Base-by-base conservation (phyloP, 2,113 vertebrate genomes). In the Murina feae region DNA sequence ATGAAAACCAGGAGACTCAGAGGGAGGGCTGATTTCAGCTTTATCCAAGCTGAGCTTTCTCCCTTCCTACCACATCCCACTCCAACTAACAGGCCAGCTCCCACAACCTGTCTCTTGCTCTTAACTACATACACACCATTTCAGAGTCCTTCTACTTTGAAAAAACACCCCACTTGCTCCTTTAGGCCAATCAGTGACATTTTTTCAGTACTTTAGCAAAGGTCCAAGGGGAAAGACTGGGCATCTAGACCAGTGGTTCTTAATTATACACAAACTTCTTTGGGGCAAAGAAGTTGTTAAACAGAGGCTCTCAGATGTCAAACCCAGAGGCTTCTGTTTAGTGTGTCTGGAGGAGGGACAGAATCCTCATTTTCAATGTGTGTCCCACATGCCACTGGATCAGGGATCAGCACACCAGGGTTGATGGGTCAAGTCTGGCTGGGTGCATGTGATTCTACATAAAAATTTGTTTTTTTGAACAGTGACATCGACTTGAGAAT, bases 1-100 rank as follows among this genome's bases (percentile, higher is more conserved):
- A 97, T 96, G 95, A 94, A 97, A 97, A 93, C 49, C 32, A 23
- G 84, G 88, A 63, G 90, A 88, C 81, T 93, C 47, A 32, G 35
- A 85, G 85, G 85, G 92, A 95, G 90, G 92, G 93, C 55, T 84
- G 84, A 69, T 95, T 14, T n/a, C 76, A 74, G 93, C 68, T 74
- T 92, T 83, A 51, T 94, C 87, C 79, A 58, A 72, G 85, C 28
- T 37, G 87, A 88, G 78, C 65, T 72, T 92, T 86, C 74, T 58
- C 35, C 55, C 69, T 51, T 32, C 32, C 30, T 87, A 35, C 32
- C 25, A 74, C 0, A 14, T 42, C 10, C 7, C 6, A 39, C 25
- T 84, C 63, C 21, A 35, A 39, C 51, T 44, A 55, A 51, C 1
- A 25, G 44, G 65, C 25, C 39, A 12, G 9, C 63, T 58, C 53